Percentiles rank a stretch among this genome's conserved stretches.
These are phyloP conservation scores for Phoebastria nigripes DNA, from an alignment of 2,797 vertebrate genomes.

Conservation along the genomic window DNA sequence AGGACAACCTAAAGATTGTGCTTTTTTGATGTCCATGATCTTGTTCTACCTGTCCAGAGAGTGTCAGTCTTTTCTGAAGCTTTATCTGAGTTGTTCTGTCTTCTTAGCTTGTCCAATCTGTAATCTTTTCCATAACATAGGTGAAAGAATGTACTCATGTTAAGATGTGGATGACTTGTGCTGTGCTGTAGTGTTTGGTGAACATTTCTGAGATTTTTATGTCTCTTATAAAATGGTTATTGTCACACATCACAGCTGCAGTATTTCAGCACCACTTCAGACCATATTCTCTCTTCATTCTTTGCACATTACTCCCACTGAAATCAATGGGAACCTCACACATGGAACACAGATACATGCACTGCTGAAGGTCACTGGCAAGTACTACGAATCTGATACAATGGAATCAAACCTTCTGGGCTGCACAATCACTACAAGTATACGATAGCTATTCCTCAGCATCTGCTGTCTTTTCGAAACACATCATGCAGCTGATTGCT, in stretches of 20 bases:
- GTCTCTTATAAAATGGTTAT: constrained; percentile 32
- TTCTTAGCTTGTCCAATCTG: neutral
- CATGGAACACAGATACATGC: constrained; percentile 34
- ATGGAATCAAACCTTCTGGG: constrained; percentile 3
- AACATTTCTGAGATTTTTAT: constrained; percentile 38
- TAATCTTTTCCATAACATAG: neutral
- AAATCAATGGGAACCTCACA: constrained; percentile 28
- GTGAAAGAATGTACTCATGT: neutral
- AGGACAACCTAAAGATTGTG: neutral
- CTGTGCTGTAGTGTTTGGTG: neutral
- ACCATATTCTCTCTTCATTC: constrained; percentile 24
- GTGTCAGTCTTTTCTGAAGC: neutral
- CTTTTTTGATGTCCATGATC: neutral
- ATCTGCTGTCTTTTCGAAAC: constrained; percentile 37
- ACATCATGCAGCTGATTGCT: neutral
- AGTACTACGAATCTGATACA: neutral
- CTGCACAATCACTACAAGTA: neutral
- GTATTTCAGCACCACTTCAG: constrained; percentile 55
- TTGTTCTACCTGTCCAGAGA: neutral
- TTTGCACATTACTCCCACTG: constrained; percentile 30
- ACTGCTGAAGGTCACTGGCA: constrained; percentile 31
- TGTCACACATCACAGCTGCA: constrained; percentile 55
- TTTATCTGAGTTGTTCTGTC: neutral
- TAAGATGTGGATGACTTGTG: neutral
- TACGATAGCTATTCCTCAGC: neutral